A percentile compares a stretch with the other conserved stretches of the same genome.
Evolutionary conservation across 2,797 vertebrate genomes (phyloP).

Genomic region (Platyrinchus mystaceus): DNA sequence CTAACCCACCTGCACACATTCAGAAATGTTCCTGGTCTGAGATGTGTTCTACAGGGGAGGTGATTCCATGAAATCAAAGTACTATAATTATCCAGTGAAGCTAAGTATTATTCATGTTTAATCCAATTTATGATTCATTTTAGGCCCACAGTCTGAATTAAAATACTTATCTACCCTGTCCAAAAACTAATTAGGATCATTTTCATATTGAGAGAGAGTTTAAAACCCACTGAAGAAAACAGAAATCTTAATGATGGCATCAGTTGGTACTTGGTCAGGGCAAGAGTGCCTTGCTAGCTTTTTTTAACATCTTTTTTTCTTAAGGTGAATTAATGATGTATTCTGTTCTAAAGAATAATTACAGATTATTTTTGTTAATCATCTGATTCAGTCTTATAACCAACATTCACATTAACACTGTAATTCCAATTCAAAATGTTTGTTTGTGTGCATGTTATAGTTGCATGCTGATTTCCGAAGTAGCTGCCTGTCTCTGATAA

Average conservation of each 20-base stretch:
- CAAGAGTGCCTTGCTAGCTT: neutral
- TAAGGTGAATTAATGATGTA: neutral
- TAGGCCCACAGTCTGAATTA: neutral
- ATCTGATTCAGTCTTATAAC: neutral
- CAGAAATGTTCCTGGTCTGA: neutral
- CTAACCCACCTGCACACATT: neutral
- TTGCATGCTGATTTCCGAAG: neutral
- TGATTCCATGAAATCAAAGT: neutral
- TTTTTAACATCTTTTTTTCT: neutral
- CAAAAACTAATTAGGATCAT: neutral
- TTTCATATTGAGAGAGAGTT: neutral
- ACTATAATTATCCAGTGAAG: neutral
- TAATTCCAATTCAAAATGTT: neutral
- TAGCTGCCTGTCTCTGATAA: neutral
- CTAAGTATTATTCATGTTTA: neutral
- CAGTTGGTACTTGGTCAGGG: neutral
- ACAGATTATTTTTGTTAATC: neutral
- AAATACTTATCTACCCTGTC: neutral
- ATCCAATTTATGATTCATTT: neutral
- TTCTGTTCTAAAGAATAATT: neutral
- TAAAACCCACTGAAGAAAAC: neutral
- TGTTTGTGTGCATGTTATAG: neutral
- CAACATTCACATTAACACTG: neutral
- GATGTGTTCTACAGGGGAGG: neutral
- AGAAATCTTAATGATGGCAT: neutral